Conservation (phyloP, 2,797 vertebrate species). For the Peromyscus aztecus region DNA sequence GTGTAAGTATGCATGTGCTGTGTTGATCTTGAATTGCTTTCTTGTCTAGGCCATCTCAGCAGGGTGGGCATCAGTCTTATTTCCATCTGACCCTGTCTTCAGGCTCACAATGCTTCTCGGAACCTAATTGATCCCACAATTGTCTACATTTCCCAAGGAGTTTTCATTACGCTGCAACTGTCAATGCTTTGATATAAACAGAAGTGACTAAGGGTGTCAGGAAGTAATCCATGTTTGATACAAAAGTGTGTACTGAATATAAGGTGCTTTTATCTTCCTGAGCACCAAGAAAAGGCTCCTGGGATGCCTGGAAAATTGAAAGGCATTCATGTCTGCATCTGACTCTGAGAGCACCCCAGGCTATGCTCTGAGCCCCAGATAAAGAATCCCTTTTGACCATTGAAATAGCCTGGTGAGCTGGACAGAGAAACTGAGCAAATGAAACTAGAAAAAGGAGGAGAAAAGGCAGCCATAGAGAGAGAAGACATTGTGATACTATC, state of each 20-base stretch:
- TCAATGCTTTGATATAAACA: neutral
- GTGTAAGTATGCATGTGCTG: neutral
- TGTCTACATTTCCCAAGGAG: no score
- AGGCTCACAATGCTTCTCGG: neutral
- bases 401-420: neutral
- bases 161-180: neutral
- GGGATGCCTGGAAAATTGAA: neutral
- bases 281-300: neutral
- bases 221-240: neutral
- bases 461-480: neutral
- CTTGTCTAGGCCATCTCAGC: neutral
- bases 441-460: neutral
- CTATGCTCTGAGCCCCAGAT: neutral
- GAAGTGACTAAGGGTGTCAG: neutral
- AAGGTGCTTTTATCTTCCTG: neutral
- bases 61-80: neutral
- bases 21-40: fast-evolving
- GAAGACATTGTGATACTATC: neutral
- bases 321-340: neutral
- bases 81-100: neutral
- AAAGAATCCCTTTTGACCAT: neutral
- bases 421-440: neutral
- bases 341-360: neutral
- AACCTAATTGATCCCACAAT: neutral
- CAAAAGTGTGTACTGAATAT: neutral